A percentile compares a stretch with the other conserved stretches of the same genome.
phyloP scores from a whole-genome alignment of 1,140 invertebrate species.

The Drosophila sproati region DNA sequence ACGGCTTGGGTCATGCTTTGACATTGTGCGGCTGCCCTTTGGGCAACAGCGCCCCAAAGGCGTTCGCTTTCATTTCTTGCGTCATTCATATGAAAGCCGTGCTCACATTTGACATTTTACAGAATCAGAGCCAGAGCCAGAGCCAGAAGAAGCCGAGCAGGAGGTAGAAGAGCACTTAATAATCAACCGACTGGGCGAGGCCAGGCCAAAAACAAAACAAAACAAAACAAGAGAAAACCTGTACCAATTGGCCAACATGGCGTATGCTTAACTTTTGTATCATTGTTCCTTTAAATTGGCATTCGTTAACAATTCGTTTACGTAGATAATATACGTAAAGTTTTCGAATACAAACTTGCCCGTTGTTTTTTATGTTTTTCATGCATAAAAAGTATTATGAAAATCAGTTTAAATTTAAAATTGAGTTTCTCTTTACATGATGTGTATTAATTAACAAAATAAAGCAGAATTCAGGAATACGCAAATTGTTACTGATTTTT shows the following conservation, averaged over 20 bases:
- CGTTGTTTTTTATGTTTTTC: too few species aligned
- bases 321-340: too few species aligned
- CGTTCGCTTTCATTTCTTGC: constrained; percentile 68
- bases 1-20: constrained; percentile 38
- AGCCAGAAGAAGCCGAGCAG: not conserved
- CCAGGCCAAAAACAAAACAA: not conserved
- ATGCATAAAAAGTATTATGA: too few species aligned
- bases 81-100: constrained; percentile 72
- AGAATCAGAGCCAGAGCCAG: constrained; percentile 43
- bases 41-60: constrained; percentile 38
- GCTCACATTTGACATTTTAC: constrained; percentile 77
- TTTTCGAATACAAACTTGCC: too few species aligned
- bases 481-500: too few species aligned
- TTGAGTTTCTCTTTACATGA: too few species aligned
- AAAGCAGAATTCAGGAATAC: too few species aligned
- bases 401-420: too few species aligned
- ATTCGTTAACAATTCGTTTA: too few species aligned
- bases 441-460: too few species aligned
- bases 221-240: not conserved
- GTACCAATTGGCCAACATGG: not conserved
- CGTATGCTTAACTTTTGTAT: constrained; percentile 40
- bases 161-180: constrained; percentile 41
- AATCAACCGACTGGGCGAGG: constrained; percentile 32
- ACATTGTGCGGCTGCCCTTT: constrained; percentile 58
- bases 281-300: not conserved